A percentile compares a stretch with the other conserved stretches of the same genome.
These are phyloP conservation scores for Microtus montanus DNA, from an alignment of 2,113 vertebrate genomes.

Conservation along the genomic window DNA sequence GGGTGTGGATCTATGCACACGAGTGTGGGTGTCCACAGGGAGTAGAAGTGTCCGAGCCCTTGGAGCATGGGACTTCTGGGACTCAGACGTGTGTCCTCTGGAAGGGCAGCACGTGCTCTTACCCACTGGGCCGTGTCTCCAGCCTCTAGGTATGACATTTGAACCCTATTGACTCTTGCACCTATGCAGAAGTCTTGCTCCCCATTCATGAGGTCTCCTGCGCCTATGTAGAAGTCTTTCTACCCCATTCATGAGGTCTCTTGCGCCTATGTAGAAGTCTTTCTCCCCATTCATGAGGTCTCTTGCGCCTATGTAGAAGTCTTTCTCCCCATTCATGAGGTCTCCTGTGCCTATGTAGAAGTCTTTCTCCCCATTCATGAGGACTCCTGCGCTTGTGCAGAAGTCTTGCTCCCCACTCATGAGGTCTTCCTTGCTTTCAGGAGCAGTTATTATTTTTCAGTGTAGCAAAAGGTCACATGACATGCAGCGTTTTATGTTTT, in stretches of 20 bases:
- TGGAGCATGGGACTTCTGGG: background rate
- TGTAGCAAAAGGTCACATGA: background rate
- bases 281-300: background rate
- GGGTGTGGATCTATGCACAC: background rate
- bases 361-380: background rate
- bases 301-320: background rate
- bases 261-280: background rate
- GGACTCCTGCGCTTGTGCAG: background rate
- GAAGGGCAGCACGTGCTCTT: background rate
- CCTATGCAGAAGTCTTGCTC: background rate
- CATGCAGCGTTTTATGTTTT: conserved; percentile 15
- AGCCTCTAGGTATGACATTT: background rate
- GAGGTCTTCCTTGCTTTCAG: background rate
- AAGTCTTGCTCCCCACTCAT: background rate
- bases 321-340: background rate
- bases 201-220: background rate
- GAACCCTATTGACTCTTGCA: background rate
- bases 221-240: background rate
- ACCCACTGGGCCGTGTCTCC: background rate
- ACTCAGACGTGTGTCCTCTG: background rate
- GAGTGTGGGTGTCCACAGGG: background rate
- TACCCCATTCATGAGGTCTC: background rate
- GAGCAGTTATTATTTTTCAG: conserved; percentile 28
- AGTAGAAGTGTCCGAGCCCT: background rate
- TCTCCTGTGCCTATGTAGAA: background rate